Percentiles rank a stretch among this genome's conserved stretches.
These are phyloP conservation scores for Scolopax rusticola DNA, from an alignment of 2,797 vertebrate species.

Conservation along the genomic window DNA sequence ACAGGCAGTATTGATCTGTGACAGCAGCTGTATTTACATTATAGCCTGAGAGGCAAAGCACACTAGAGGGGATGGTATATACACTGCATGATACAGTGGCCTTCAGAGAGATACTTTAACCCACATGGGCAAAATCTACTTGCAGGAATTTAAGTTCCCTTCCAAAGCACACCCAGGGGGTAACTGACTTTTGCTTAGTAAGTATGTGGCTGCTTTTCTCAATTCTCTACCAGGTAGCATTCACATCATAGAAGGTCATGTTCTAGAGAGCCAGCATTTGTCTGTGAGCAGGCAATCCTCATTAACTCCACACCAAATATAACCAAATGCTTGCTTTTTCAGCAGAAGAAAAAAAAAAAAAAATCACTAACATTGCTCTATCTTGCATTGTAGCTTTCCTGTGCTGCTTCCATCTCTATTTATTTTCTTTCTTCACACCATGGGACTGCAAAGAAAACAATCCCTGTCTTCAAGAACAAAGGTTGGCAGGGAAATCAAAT, in stretches of 20 bases:
- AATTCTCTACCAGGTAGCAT: not conserved
- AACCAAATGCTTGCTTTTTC: slow-evolving; percentile 18
- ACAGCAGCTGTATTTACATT: slow-evolving; percentile 67
- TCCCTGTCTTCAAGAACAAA: not conserved
- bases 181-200: slow-evolving; percentile 19
- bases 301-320: not conserved
- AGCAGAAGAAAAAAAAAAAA: not conserved
- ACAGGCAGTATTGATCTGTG: not conserved
- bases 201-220: not conserved
- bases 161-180: not conserved
- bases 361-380: not conserved
- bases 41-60: not conserved
- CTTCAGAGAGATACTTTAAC: slow-evolving; percentile 7
- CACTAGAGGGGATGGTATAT: not conserved
- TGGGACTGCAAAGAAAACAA: not conserved
- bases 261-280: not conserved
- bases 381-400: not conserved
- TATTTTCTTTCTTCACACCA: not conserved
- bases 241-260: fast-evolving
- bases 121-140: not conserved
- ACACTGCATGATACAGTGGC: not conserved
- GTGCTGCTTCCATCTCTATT: not conserved
- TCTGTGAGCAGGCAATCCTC: not conserved
- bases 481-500: not conserved
- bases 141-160: slow-evolving; percentile 26